These are phyloP conservation scores for Clostera curtula DNA, from an alignment of 2,888 invertebrate genomes.

Conservation along the genomic window DNA sequence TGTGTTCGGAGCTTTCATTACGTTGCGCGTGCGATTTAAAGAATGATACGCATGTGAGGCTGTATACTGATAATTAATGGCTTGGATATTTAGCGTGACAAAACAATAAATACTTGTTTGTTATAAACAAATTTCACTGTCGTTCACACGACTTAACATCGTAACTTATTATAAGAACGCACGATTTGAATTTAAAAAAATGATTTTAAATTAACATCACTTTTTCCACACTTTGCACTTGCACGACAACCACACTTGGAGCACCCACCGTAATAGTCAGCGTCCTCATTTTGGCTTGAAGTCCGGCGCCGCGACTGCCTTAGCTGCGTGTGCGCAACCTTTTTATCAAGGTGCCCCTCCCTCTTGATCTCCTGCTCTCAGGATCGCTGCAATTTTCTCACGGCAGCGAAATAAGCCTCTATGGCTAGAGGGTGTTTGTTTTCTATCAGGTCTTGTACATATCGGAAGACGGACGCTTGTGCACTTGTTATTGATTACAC, in stretches of 20 bases:
- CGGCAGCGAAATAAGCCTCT: conserved; percentile 1
- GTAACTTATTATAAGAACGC: no score
- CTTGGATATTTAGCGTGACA: no score
- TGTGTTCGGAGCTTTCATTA: conserved; percentile 10
- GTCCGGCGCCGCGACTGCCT: conserved; percentile 51
- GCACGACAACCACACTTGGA: conserved; percentile 28
- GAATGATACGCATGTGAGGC: conserved; percentile 3
- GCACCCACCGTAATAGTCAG: conserved; percentile 59
- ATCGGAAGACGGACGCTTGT: background rate
- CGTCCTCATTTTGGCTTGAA: conserved; percentile 57
- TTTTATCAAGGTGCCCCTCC: conserved; percentile 58
- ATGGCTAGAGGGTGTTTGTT: background rate
- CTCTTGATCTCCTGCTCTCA: conserved; percentile 18
- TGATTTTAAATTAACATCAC: conserved; percentile 8
- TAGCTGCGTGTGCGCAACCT: conserved; percentile 26
- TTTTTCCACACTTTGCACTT: conserved; percentile 14
- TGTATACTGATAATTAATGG: no score
- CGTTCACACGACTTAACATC: no score
- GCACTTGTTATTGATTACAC: background rate
- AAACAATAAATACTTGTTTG: no score
- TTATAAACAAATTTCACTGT: background rate
- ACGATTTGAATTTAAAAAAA: no score
- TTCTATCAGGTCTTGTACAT: background rate
- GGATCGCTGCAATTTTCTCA: background rate
- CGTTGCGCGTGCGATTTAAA: conserved; percentile 4